These are phyloP conservation scores for Drosophila auraria DNA, from an alignment of 1,140 invertebrate species.

Conservation along the genomic window DNA sequence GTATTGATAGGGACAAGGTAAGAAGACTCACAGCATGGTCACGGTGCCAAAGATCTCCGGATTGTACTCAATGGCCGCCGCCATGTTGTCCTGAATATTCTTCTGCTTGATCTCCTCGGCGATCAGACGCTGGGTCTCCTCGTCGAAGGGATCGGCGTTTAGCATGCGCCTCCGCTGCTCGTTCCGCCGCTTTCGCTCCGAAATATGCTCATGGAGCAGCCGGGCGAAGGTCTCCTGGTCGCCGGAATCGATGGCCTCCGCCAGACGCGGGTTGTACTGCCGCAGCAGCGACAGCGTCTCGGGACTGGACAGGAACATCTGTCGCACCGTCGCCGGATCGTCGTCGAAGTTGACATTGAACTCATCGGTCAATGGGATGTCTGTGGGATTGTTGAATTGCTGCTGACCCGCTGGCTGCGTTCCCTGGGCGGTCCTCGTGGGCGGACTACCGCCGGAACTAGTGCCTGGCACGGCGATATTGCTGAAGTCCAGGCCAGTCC, in stretches of 20 bases:
- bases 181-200: conserved; percentile 91
- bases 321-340: conserved; percentile 94
- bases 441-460: conserved; percentile 68
- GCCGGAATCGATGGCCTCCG: conserved; percentile 94
- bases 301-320: conserved; percentile 96
- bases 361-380: conserved; percentile 77
- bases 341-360: conserved; percentile 87
- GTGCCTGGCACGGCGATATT: conserved; percentile 91
- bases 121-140: conserved; percentile 96
- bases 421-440: conserved; percentile 14
- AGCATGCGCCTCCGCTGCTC: conserved; percentile 94
- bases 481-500: conserved; percentile 91
- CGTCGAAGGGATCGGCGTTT: conserved; percentile 96
- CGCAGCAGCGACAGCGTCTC: conserved; percentile 95
- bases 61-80: conserved; percentile 98
- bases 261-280: conserved; percentile 96
- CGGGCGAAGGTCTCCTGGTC: conserved; percentile 93
- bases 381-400: conserved; percentile 56
- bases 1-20: background rate
- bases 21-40: conserved; percentile 92
- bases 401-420: conserved; percentile 48
- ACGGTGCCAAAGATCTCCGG: conserved; percentile 99
- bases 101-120: conserved; percentile 98
- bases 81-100: conserved; percentile 99
- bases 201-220: conserved; percentile 93